A percentile compares a stretch with the other conserved stretches of the same genome.
These are phyloP conservation scores for Procavia capensis DNA, from an alignment of 2,113 vertebrate species.

Conservation along the genomic window DNA sequence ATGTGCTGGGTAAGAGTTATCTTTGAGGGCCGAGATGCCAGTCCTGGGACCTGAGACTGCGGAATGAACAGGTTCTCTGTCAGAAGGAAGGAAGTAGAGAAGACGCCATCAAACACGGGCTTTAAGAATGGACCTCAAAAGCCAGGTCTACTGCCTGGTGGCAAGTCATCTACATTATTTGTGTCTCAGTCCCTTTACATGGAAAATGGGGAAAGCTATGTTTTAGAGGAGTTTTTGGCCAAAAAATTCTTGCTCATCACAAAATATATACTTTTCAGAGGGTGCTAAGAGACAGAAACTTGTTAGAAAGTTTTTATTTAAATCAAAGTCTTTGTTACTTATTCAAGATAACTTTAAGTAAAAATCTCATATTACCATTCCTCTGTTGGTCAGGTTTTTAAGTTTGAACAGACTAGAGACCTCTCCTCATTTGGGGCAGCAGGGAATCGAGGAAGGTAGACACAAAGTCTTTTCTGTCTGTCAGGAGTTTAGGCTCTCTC, in stretches of 20 bases:
- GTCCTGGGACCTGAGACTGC: not conserved
- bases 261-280: not conserved
- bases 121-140: not conserved
- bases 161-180: not conserved
- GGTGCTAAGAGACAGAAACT: not conserved
- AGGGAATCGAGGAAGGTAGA: too few species aligned
- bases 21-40: not conserved
- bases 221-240: not conserved
- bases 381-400: not conserved
- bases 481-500: not conserved
- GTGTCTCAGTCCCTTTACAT: not conserved
- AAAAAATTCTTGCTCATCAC: not conserved
- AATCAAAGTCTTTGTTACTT: not conserved
- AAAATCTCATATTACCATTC: not conserved
- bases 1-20: not conserved
- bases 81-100: not conserved
- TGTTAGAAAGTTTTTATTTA: slow-evolving; percentile 6
- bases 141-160: fast-evolving
- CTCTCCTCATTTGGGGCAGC: too few species aligned
- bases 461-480: not conserved
- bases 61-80: not conserved
- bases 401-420: not conserved
- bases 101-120: not conserved
- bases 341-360: not conserved
- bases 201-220: not conserved